A percentile compares a stretch with the other conserved stretches of the same genome.
Evolutionary conservation across 1,140 invertebrate genomes (phyloP).

Genomic region (Brachionus rubens): DNA sequence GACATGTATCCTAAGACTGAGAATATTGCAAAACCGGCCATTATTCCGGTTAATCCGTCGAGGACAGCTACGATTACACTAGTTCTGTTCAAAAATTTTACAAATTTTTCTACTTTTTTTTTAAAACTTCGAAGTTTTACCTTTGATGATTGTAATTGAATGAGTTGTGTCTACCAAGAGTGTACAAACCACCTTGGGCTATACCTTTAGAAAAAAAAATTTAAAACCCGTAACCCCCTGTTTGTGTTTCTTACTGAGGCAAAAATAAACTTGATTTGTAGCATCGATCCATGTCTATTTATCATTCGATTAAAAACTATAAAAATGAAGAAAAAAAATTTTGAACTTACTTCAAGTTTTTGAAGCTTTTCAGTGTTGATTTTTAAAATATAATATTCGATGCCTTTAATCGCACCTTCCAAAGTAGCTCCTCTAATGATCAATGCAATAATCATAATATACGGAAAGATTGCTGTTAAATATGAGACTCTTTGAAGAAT

Average conservation of each 20-base stretch:
- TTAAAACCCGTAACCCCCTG: no score
- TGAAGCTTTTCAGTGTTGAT: slow-evolving; percentile 10
- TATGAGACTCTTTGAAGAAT: slow-evolving; percentile 58
- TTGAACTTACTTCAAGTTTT: neutral
- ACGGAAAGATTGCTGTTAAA: slow-evolving; percentile 79
- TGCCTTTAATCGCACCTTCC: slow-evolving; percentile 73
- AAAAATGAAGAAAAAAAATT: neutral
- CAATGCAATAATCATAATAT: slow-evolving; percentile 75
- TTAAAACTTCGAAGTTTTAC: neutral
- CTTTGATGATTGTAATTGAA: slow-evolving; percentile 47
- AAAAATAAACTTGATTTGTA: slow-evolving; percentile 50
- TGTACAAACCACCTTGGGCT: slow-evolving; percentile 33
- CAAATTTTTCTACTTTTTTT: neutral
- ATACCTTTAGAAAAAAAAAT: no score
- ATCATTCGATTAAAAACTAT: neutral
- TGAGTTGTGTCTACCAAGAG: slow-evolving; percentile 33
- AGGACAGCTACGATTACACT: slow-evolving; percentile 26
- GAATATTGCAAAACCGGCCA: slow-evolving; percentile 56
- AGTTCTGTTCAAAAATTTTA: slow-evolving; percentile 69
- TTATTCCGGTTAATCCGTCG: slow-evolving; percentile 63
- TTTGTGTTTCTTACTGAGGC: no score
- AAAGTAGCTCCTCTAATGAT: slow-evolving; percentile 75
- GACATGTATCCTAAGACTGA: slow-evolving; percentile 64
- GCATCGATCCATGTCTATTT: slow-evolving; percentile 54
- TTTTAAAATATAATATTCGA: slow-evolving; percentile 64